Evolutionary conservation across 2,797 vertebrate genomes (phyloP).

Genomic region (Loriculus beryllinus): DNA sequence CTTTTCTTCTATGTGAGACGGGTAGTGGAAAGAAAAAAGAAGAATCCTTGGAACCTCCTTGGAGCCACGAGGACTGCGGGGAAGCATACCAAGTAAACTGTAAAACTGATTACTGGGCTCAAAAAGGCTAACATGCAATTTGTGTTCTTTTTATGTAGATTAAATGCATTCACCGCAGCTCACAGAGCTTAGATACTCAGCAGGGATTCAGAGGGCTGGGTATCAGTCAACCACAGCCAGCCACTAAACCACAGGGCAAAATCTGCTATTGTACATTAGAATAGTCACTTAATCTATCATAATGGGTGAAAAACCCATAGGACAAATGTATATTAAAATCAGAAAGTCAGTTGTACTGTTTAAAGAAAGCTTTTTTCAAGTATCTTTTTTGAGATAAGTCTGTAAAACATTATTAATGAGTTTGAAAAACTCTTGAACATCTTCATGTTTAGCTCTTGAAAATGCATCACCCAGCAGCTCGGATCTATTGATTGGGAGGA

Average conservation of each 20-base stretch:
- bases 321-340: conserved; percentile 74
- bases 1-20: conserved; percentile 65
- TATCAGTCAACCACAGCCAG: conserved; percentile 82
- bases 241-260: conserved; percentile 77
- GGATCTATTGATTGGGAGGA: not conserved
- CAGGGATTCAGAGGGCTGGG: conserved; percentile 79
- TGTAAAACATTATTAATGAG: conserved; percentile 67
- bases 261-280: conserved; percentile 78
- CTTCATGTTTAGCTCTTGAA: conserved; percentile 31
- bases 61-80: conserved; percentile 54
- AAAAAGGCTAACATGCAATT: conserved; percentile 78
- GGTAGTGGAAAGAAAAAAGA: not conserved
- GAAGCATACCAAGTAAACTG: conserved; percentile 62
- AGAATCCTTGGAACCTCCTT: conserved; percentile 67
- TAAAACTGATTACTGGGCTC: conserved; percentile 73
- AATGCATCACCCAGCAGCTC: not conserved
- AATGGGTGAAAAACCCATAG: conserved; percentile 73
- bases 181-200: conserved; percentile 79
- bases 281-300: conserved; percentile 80
- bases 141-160: conserved; percentile 84
- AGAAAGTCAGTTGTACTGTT: conserved; percentile 65
- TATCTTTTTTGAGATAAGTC: conserved; percentile 66
- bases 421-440: conserved; percentile 46
- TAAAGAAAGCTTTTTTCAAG: conserved; percentile 40
- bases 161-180: conserved; percentile 79